Evolutionary conservation across 2,113 vertebrate genomes (phyloP).

Genomic region (Dromiciops gliroides): DNA sequence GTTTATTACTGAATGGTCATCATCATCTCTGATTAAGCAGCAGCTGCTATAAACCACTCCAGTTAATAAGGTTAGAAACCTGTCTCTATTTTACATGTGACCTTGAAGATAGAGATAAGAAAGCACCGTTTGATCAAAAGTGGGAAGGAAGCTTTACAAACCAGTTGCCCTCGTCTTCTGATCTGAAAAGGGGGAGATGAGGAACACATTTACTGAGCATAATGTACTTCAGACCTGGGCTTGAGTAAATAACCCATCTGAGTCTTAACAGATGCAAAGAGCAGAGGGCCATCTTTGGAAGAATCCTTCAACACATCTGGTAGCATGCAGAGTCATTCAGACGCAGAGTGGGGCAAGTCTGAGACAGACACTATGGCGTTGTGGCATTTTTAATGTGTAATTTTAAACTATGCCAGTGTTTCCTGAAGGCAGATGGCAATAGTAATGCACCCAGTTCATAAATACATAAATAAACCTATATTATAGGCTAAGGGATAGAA

Average conservation of each 20-base stretch:
- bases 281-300: slow-evolving; percentile 21
- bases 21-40: slow-evolving; percentile 27
- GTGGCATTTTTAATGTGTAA: slow-evolving; percentile 23
- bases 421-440: slow-evolving; percentile 40
- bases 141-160: slow-evolving; percentile 11
- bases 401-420: slow-evolving; percentile 48
- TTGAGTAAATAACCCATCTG: slow-evolving; percentile 32
- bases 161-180: slow-evolving; percentile 3
- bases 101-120: slow-evolving; percentile 52
- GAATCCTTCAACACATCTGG: slow-evolving; percentile 28
- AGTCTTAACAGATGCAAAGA: slow-evolving; percentile 36
- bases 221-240: slow-evolving; percentile 58
- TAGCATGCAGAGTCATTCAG: slow-evolving; percentile 12
- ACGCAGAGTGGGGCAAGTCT: slow-evolving; percentile 25
- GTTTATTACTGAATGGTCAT: slow-evolving; percentile 51
- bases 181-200: slow-evolving; percentile 56
- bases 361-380: slow-evolving; percentile 8
- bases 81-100: slow-evolving; percentile 24
- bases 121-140: slow-evolving; percentile 1
- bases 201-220: slow-evolving; percentile 37
- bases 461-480: slow-evolving; percentile 36
- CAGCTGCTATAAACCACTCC: slow-evolving; percentile 17
- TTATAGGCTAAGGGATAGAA: slow-evolving; percentile 44
- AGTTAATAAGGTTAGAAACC: slow-evolving; percentile 51
- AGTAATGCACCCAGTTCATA: slow-evolving; percentile 32